These are phyloP conservation scores for Tipula vernalis DNA, from an alignment of 2,888 invertebrate genomes.

Conservation along the genomic window DNA sequence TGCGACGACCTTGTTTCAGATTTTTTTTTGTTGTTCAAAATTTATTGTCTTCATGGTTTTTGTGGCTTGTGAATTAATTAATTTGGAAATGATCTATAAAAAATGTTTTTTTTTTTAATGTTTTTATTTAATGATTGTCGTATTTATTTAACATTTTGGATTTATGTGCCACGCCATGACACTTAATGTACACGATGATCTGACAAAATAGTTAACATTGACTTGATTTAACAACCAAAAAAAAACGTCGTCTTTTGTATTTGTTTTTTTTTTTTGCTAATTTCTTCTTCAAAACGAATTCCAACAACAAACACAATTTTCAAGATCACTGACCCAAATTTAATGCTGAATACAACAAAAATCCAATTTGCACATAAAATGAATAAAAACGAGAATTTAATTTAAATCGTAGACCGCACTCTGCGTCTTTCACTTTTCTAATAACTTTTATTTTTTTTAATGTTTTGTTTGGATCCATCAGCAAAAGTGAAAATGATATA, in stretches of 20 bases:
- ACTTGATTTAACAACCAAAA: not conserved
- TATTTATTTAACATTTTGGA: not conserved
- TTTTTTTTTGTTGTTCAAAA: not conserved
- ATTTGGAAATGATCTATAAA: not conserved
- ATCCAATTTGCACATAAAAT: not conserved
- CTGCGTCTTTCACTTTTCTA: not conserved
- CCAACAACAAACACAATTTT: not conserved
- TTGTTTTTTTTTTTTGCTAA: not conserved
- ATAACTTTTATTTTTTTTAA: not conserved
- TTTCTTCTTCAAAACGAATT: not conserved
- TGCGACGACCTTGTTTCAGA: not conserved
- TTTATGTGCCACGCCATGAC: not conserved
- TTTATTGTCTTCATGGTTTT: not conserved
- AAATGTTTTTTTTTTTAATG: not conserved
- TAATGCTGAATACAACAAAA: not conserved
- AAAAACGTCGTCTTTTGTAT: not conserved
- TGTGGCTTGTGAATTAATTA: not conserved
- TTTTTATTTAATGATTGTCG: not conserved
- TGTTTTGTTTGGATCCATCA: not conserved
- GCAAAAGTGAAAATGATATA: not conserved
- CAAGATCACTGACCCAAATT: not conserved
- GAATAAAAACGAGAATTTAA: not conserved
- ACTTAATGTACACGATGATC: not conserved
- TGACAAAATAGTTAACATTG: not conserved
- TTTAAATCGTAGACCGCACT: not conserved